phyloP scores from a whole-genome alignment of 64 coral and sea anemone species.

The Stylophora pistillata region DNA sequence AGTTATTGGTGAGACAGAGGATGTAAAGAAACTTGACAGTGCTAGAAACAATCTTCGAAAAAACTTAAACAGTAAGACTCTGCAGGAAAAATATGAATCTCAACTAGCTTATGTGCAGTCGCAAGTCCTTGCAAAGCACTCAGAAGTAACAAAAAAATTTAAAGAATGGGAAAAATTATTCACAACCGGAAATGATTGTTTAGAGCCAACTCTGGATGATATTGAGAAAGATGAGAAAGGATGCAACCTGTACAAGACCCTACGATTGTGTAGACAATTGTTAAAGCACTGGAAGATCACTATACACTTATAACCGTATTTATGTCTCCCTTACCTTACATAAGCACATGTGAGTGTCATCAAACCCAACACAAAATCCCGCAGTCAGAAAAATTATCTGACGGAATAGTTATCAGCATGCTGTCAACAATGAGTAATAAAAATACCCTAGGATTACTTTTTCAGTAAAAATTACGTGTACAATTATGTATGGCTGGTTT shows the following conservation, averaged over 20 bases:
- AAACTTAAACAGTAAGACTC: not conserved
- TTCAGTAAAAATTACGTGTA: no score
- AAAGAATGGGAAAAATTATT: conserved; percentile 36
- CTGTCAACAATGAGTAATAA: no score
- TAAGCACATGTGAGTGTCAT: no score
- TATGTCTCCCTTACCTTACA: no score
- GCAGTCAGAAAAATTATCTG: no score
- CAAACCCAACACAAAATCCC: no score
- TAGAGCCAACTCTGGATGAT: conserved; percentile 35
- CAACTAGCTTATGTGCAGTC: conserved; percentile 18
- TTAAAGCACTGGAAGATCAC: conserved; percentile 33
- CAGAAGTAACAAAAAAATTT: not conserved
- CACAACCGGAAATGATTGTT: not conserved
- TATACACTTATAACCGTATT: conserved; percentile 14
- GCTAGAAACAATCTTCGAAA: conserved; percentile 12
- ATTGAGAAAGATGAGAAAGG: conserved; percentile 25
- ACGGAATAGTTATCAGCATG: no score
- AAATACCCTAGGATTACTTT: no score
- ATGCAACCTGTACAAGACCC: conserved; percentile 11
- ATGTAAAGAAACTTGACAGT: conserved; percentile 33
- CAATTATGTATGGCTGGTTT: no score
- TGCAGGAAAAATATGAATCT: conserved; percentile 8
- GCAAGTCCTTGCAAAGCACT: conserved; percentile 14
- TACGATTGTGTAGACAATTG: conserved; percentile 29
- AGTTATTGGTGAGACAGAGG: conserved; percentile 18